Percentiles rank a stretch among this genome's conserved stretches.
Conservation (phyloP, 2,113 vertebrate species). For the Hippocampus mohnikei region DNA sequence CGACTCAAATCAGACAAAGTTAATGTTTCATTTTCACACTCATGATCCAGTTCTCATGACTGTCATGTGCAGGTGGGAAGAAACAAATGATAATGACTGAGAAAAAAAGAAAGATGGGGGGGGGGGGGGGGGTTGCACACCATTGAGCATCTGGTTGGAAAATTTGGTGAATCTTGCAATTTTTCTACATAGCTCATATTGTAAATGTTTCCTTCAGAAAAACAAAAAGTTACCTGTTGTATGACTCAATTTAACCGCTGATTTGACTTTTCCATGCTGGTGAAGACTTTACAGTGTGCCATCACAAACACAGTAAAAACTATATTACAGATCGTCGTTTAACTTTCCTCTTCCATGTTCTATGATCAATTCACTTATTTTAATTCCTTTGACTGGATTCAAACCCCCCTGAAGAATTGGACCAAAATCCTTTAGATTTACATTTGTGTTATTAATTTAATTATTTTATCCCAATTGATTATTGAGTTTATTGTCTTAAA, state of each 20-base stretch:
- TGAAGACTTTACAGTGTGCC: not conserved
- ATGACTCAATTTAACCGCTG: not conserved
- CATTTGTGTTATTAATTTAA: too few species aligned
- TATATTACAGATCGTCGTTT: not conserved
- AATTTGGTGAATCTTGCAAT: not conserved
- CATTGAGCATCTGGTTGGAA: not conserved
- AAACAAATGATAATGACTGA: not conserved
- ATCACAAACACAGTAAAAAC: not conserved
- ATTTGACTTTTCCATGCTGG: not conserved
- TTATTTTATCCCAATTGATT: too few species aligned
- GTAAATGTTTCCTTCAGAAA: not conserved
- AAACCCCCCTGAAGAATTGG: too few species aligned
- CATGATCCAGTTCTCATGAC: not conserved
- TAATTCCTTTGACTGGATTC: too few species aligned
- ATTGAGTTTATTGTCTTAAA: too few species aligned
- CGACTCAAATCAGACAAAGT: not conserved
- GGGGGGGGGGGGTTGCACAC: not conserved
- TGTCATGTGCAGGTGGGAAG: constrained; percentile 8
- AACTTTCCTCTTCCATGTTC: too few species aligned
- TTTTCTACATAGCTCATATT: not conserved
- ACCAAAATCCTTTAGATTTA: too few species aligned
- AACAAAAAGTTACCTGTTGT: not conserved
- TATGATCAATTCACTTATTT: too few species aligned
- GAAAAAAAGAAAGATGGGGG: not conserved
- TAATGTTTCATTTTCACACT: constrained; percentile 16